Evolutionary conservation across 1,140 invertebrate species (phyloP).

Genomic region (Trypoxylus dichotomus): DNA sequence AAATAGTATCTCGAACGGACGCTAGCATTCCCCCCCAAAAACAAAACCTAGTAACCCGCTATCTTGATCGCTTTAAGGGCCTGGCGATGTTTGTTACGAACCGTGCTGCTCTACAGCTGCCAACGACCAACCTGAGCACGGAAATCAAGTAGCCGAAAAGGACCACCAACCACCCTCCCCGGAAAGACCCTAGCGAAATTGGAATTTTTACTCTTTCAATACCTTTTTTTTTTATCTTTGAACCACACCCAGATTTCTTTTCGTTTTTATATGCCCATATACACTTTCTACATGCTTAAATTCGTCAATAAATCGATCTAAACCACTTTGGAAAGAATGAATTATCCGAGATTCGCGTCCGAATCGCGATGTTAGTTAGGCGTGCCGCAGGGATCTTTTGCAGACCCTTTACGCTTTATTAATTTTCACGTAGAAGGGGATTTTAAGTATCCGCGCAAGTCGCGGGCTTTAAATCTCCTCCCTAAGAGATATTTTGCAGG

Average conservation of each 20-base stretch:
- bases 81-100: slow-evolving; percentile 18
- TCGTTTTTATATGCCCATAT: background rate
- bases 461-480: background rate
- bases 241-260: background rate
- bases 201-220: background rate
- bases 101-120: slow-evolving; percentile 10
- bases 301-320: background rate
- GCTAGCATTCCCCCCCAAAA: background rate
- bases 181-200: slow-evolving; percentile 30
- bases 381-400: background rate
- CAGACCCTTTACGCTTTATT: background rate
- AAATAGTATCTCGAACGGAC: too few species aligned
- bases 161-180: slow-evolving; percentile 18
- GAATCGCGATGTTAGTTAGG: background rate
- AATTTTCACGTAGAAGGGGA: background rate
- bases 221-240: background rate
- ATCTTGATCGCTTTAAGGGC: slow-evolving; percentile 17
- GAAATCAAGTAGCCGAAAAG: slow-evolving; percentile 32
- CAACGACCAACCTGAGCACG: slow-evolving; percentile 15
- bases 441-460: background rate
- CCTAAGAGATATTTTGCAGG: slow-evolving; percentile 52
- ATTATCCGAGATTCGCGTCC: too few species aligned
- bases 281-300: background rate
- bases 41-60: background rate
- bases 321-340: background rate